These are phyloP conservation scores for Dryococelus australis DNA, from an alignment of 2,888 invertebrate species.

Conservation along the genomic window DNA sequence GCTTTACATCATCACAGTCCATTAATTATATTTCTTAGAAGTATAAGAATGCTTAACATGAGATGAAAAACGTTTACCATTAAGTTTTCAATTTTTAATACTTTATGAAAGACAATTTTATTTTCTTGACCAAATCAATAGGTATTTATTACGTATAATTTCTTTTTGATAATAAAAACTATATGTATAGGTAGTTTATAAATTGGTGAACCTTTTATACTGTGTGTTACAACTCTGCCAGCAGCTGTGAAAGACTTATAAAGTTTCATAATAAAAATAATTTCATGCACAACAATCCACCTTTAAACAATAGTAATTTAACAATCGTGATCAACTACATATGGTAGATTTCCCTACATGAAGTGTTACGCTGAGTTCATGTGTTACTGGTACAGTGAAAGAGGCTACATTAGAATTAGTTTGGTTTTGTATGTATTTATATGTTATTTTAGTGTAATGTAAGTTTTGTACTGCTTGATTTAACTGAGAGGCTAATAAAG, in stretches of 20 bases:
- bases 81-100: too few relatives aligned
- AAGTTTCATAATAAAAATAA: not conserved
- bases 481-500: constrained; percentile 10
- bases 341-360: not conserved
- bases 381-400: not conserved
- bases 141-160: too few relatives aligned
- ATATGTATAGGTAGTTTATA: not conserved
- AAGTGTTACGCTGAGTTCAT: not conserved
- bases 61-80: too few relatives aligned
- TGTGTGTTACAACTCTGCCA: not conserved
- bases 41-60: too few relatives aligned
- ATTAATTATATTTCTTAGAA: too few relatives aligned
- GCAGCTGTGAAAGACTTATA: not conserved
- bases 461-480: not conserved
- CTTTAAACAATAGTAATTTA: not conserved
- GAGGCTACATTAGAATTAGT: not conserved
- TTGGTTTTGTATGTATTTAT: constrained; percentile 3
- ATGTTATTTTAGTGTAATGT: not conserved
- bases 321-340: not conserved
- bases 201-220: not conserved
- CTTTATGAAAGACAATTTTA: too few relatives aligned
- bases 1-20: too few relatives aligned
- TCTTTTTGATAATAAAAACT: not conserved
- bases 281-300: not conserved
- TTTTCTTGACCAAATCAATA: too few relatives aligned